Evolutionary conservation across 2,888 invertebrate species (phyloP), one percentile per base, ranked within the genome.

Genomic region (Nudaria mundana): DNA sequence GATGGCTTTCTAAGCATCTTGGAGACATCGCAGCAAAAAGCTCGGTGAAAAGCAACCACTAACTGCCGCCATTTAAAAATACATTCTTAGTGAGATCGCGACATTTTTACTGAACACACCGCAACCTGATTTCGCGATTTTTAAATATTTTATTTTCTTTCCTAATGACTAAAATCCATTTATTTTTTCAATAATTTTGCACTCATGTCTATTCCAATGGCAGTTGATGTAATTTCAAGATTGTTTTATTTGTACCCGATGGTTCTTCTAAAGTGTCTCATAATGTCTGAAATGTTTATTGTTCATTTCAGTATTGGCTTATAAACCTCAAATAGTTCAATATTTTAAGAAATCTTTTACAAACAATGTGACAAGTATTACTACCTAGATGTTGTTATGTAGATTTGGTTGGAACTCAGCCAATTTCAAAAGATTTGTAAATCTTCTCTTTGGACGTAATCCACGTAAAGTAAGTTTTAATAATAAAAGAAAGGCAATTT

Each of bases 1-100:
- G 84, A 86, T 87, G 77, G 76, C 87, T 88, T 88, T 88, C 87
- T 86, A 86, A 84, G 80, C 76, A 71, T 71, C 72, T 70, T 66
- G 52, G 67, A 72, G 76, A 74, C 77, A 69, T 63, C 61, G 65
- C 63, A 43, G 76, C 72, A 80, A 83, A 83, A 84, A 84, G 78
- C 79, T 71, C 62, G 69, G 83, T 72, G 86, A 85, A 87, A 86
- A 81, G 74, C 51, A 68, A 70, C 75, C 66, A 67, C 74, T 81
- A 82, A 79, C 76, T 77, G 70, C 74, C 67, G 56, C 56, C 69
- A 73, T 72, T 80, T 81, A 76, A 78, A 78, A 80, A 81, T 78
- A 81, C 70, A 76, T 76, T 68, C 68, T 53, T 64, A 50, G 47
- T 56, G 58, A 49, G 58, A 63, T 66, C 62, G 44, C 62, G 53